Conservation (phyloP, 2,888 invertebrate genomes). For the Polydrusus cervinus region DNA sequence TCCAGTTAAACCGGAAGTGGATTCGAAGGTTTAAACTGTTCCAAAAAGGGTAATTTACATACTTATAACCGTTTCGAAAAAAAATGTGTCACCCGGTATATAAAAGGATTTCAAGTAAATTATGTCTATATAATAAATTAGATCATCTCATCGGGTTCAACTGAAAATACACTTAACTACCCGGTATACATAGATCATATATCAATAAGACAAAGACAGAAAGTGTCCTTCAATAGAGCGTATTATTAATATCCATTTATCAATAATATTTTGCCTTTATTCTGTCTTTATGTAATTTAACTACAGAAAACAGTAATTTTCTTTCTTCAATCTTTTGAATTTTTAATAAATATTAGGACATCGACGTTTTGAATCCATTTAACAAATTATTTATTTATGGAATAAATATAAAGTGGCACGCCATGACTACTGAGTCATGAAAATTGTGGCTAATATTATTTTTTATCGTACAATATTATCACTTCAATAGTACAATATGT, state of each 20-base stretch:
- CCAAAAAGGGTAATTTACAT: too few species aligned
- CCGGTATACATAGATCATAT: too few species aligned
- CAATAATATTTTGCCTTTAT: slow-evolving; percentile 11
- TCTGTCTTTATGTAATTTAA: slow-evolving; percentile 23
- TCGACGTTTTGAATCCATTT: slow-evolving; percentile 38
- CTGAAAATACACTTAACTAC: too few species aligned
- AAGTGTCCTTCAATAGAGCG: neutral
- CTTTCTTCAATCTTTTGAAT: slow-evolving; percentile 37
- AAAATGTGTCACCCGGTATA: too few species aligned
- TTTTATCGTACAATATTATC: neutral
- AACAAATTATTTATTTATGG: slow-evolving; percentile 40
- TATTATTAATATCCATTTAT: slow-evolving; percentile 10
- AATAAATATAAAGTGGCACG: slow-evolving; percentile 31
- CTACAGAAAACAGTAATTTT: slow-evolving; percentile 51
- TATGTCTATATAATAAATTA: too few species aligned
- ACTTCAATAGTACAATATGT: neutral
- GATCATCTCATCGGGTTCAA: too few species aligned
- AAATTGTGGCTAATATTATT: slow-evolving; percentile 14
- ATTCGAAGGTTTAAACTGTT: too few species aligned
- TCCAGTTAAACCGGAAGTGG: too few species aligned
- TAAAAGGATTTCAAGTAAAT: too few species aligned
- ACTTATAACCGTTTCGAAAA: too few species aligned
- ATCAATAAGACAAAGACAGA: too few species aligned
- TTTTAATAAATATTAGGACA: slow-evolving; percentile 48
- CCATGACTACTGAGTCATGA: slow-evolving; percentile 10